Base-by-base conservation (phyloP, 2,113 vertebrate genomes). In the Rhizomys pruinosus region DNA sequence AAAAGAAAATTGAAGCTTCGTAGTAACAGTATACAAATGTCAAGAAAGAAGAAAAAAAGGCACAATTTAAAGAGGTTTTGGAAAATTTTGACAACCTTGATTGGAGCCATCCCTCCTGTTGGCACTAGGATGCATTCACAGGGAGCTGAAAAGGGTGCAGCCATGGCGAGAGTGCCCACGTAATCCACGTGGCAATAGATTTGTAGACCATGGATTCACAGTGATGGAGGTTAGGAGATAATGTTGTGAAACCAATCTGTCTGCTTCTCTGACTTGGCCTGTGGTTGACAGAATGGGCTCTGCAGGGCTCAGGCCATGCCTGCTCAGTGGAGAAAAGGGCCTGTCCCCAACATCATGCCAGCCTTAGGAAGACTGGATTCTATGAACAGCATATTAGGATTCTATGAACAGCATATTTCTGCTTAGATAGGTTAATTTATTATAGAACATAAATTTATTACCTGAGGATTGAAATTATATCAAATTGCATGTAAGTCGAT, bases 81-180 rank as follows among this genome's bases (percentile, higher is more conserved):
- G n/a, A n/a, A n/a, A n/a, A n/a, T n/a, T n/a, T n/a, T n/a, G 12
- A 29, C 10, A 44, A 76, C 34, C 27, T 69, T 79, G 17, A 1
- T 39, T n/a, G 16, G 88, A 52, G 23, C 59, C 27, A 12, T 74
- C 17, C 20, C 27, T 32, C 66, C 22, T 23, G 2, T 7, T 59
- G 59, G 42, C 39, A 39, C 1, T 73, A 44, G 47, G 69, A 3
- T 52, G 34, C 11, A 5, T 94, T 61, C 72, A 44, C 37, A 37
- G 25, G 73, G 71, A 90, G 32, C 61, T 71, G 69, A 29, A 27
- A 19, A 59, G 66, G 34, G 23, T 52, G 76, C 13, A 47, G 37
- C 13, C 0, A 0, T 47, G 25, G 42, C 42, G 59, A 17, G 32
- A 78, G 55, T 16, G 4, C 61, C 32, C 7, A 0, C 1, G 0